Evolutionary conservation across 2,797 vertebrate species (phyloP), one percentile per base, ranked within the genome.

Genomic region (Fundulus diaphanus): DNA sequence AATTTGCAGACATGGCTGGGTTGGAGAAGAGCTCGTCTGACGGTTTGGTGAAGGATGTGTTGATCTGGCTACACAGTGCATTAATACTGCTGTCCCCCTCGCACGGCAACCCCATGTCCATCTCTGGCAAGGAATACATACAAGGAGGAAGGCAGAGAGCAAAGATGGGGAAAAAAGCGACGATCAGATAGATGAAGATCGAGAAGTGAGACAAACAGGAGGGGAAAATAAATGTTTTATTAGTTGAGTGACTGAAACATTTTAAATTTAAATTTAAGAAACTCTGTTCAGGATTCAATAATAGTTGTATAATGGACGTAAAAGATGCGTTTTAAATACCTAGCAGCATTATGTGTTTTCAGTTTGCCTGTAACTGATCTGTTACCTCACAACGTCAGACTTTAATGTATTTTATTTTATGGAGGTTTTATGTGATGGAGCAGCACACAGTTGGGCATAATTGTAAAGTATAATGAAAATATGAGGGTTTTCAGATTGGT

Each of bases 41-140:
- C 0, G 96, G 92, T 27, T 94, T 96, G 73, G 94, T 91, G 63
- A 97, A 97, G 1, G 97, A 97, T 0, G 84, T 87, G 91, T 96
- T 97, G 84, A 97, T 97, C 93, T 97, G 97, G 67, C 95, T 88
- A 83, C 96, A 97, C 51, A 98, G 94, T 18, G 95, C 96, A 0
- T 94, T 96, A 81, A 98, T 96, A 81, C 86, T 79, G 12, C 95
- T 74, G 56, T 97, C 97, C 0, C 86, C 94, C 52, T 97, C 97
- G 11, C 77, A 72, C 1, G 92, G 86, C 87, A 95, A 72, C 0
- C 90, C 89, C 90, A 94, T 78, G 16, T 95, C 95, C 94, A 95
- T 94, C 52, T 96, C 95, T 90, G 85, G 87, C 74, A 76, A 75
- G 75, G 56, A 42, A 76, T 15, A 76, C 52, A 72, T 4, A 76